Conservation (phyloP, 2,888 invertebrate species). For the Furcula furcula region DNA sequence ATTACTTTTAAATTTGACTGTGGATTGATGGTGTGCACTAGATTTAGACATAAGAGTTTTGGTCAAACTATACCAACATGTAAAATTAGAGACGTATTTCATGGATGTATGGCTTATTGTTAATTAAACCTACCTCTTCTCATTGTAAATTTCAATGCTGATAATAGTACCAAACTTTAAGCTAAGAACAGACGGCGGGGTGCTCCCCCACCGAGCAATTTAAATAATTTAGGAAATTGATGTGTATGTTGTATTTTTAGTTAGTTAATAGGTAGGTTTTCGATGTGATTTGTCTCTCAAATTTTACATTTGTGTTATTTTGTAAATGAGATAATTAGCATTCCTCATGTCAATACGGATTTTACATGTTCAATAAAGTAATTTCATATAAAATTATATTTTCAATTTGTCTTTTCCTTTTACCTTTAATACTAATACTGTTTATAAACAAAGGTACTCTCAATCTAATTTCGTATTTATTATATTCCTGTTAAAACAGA, state of each 20-base stretch:
- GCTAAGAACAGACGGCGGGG: conserved; percentile 54
- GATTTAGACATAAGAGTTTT: conserved; percentile 65
- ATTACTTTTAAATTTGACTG: conserved; percentile 51
- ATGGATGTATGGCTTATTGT: conserved; percentile 66
- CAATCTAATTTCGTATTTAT: not conserved
- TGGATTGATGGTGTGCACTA: conserved; percentile 48
- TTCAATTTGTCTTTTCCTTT: conserved; percentile 45
- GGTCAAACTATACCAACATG: conserved; percentile 67
- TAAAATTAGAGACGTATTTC: conserved; percentile 78
- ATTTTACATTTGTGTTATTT: conserved; percentile 82
- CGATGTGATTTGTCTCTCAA: conserved; percentile 81
- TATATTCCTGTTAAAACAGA: not conserved
- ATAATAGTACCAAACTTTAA: conserved; percentile 77
- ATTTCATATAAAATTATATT: conserved; percentile 76
- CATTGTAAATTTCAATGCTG: conserved; percentile 78
- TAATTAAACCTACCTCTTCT: conserved; percentile 78
- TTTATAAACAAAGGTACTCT: not conserved
- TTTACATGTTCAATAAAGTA: conserved; percentile 83
- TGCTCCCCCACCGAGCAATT: conserved; percentile 20
- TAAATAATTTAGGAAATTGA: conserved; percentile 72
- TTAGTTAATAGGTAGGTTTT: conserved; percentile 81
- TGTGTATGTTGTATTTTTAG: conserved; percentile 81
- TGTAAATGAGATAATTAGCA: conserved; percentile 82
- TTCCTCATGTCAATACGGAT: conserved; percentile 82
- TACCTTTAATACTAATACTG: too few species aligned